Evolutionary conservation across 2,113 vertebrate genomes (phyloP), one percentile per base, ranked within the genome.

Genomic region (Lepus timidus): DNA sequence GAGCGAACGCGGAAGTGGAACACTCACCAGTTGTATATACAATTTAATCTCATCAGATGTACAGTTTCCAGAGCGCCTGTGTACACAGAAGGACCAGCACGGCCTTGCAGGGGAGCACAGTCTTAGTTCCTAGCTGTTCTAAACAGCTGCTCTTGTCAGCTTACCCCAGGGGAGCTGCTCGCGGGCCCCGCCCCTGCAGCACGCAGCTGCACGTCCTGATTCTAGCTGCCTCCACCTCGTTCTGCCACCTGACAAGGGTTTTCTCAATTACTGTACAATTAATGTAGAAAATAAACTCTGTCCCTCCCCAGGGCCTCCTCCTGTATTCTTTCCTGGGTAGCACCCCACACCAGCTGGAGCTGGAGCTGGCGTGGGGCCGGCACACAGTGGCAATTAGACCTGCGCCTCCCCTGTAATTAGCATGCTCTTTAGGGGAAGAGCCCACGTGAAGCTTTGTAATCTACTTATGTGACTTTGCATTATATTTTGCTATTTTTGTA

Each of bases 181-280:
- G 58, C 33, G 25, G 51, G 68, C 29, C 80, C 67, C 73, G 51
- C 86, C 91, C 90, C 58, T n/a, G 44, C 9, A 13, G 39, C 27
- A 31, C 36, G 70, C 76, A 90, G 93, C 95, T 93, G 55, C 74
- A 29, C 79, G 9, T 9, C 71, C 83, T 93, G 83, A 70, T 49
- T 80, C 55, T 22, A 52, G 27, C 39, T 49, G 75, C 85, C 74
- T 55, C 84, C 49, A 52, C 76, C 71, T 9, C 4, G 0, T 68
- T 74, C 91, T 85, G 92, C 92, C 73, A 65, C 92, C 80, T 82
- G 87, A 67, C 58, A 78, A 39, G 64, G 10, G 61, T 68, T 76
- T 78, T 76, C 74, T 73, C 94, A 79, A 51, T 91, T 93, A 96
- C 87, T 91, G 73, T 95, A 90, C 93, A 94, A 95, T 96, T 96